A percentile compares a stretch with the other conserved stretches of the same genome.
These are phyloP conservation scores for Dinocampus coccinellae DNA, from an alignment of 2,888 invertebrate species.

Conservation along the genomic window DNA sequence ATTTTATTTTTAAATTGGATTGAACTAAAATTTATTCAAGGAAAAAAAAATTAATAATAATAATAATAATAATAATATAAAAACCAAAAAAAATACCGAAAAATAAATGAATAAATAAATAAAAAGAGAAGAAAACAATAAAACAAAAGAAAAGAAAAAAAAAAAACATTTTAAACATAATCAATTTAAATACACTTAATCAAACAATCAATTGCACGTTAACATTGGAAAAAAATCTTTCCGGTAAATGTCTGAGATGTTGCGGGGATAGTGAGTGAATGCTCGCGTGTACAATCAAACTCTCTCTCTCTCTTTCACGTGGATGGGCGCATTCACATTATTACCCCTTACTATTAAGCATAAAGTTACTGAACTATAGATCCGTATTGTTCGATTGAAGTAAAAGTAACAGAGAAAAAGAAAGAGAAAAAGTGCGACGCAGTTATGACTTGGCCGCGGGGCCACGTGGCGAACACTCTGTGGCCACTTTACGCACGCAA, in stretches of 20 bases:
- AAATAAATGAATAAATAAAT: no score
- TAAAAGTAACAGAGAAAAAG: conserved; percentile 32
- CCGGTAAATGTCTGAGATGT: conserved; percentile 7
- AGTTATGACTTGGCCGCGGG: conserved; percentile 44
- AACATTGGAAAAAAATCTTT: conserved; percentile 13
- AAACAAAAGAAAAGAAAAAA: neutral
- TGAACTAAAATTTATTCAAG: no score
- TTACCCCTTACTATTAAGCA: conserved; percentile 66
- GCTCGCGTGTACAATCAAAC: conserved; percentile 11
- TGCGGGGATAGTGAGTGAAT: neutral
- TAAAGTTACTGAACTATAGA: conserved; percentile 67
- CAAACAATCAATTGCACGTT: conserved; percentile 8
- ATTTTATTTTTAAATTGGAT: no score
- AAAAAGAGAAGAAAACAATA: neutral
- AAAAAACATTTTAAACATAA: neutral
- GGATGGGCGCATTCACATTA: conserved; percentile 4
- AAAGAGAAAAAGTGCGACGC: conserved; percentile 21
- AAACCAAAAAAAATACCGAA: neutral
- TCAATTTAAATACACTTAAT: conserved; percentile 10
- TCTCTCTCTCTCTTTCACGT: no score
- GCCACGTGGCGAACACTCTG: conserved; percentile 67
- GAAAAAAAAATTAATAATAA: no score
- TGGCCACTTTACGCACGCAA: conserved; percentile 51
- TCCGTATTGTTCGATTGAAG: no score
- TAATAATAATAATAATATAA: no score